These are phyloP conservation scores for Aviceda subcristata DNA, from an alignment of 2,113 vertebrate genomes.

Conservation along the genomic window DNA sequence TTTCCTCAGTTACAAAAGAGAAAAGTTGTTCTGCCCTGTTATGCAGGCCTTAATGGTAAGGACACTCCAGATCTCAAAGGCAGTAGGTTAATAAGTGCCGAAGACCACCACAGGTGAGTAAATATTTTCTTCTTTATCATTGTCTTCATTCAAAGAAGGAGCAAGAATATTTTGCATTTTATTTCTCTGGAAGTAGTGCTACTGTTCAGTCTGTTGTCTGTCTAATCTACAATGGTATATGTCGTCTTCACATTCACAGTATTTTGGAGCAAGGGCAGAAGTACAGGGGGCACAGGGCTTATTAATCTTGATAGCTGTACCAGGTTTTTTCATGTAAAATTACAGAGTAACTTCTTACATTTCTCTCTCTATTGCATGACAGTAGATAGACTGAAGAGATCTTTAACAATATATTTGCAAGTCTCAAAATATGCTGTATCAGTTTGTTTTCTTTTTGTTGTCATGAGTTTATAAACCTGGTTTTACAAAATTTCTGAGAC, in stretches of 20 bases:
- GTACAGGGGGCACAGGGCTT: not conserved
- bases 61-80: not conserved
- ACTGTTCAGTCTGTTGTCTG: fast-evolving
- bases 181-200: not conserved
- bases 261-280: not conserved
- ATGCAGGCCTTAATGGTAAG: not conserved
- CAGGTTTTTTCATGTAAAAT: not conserved
- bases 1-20: not conserved
- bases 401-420: not conserved
- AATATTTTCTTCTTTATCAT: not conserved
- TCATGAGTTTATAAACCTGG: not conserved
- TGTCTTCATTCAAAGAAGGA: not conserved
- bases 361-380: not conserved
- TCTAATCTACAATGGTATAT: fast-evolving
- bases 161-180: not conserved
- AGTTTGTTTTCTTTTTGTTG: not conserved
- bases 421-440: not conserved
- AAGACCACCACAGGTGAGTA: not conserved
- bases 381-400: not conserved
- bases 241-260: fast-evolving
- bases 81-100: not conserved
- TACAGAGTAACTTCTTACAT: not conserved
- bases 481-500: not conserved
- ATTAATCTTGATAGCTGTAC: no score
- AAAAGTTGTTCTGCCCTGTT: not conserved